phyloP scores from a whole-genome alignment of 2,888 invertebrate species.

The Heliconius sara region DNA sequence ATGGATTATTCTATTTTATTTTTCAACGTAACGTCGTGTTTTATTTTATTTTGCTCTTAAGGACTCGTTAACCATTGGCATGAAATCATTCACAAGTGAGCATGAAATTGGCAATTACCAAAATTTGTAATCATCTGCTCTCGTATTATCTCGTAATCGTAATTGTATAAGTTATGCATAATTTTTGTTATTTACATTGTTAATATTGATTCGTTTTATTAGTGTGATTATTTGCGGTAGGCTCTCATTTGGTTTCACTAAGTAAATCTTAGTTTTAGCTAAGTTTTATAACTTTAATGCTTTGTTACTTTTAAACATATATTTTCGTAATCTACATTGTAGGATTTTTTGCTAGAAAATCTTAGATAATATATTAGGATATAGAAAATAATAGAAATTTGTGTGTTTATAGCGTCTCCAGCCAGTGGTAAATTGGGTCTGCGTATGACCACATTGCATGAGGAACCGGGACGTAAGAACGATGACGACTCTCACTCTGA shows the following conservation, averaged over 20 bases:
- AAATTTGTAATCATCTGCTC: constrained; percentile 31
- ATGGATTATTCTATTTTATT: constrained; percentile 16
- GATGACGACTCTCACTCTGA: constrained; percentile 81
- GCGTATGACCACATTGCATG: constrained; percentile 96
- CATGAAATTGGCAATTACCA: constrained; percentile 54
- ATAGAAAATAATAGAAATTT: not conserved
- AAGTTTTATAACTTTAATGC: constrained; percentile 19
- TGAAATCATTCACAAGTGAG: constrained; percentile 50
- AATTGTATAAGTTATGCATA: constrained; percentile 20
- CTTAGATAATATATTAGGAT: not conserved
- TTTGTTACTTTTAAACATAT: constrained; percentile 26
- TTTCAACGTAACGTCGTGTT: constrained; percentile 32
- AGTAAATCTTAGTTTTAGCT: constrained; percentile 21
- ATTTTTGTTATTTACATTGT: constrained; percentile 15
- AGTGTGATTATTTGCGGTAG: constrained; percentile 30
- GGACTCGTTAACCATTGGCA: constrained; percentile 55
- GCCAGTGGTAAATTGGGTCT: constrained; percentile 93
- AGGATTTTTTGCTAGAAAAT: constrained; percentile 29
- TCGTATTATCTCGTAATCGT: constrained; percentile 16
- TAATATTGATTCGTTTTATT: constrained; percentile 15
- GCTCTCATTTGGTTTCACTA: constrained; percentile 22
- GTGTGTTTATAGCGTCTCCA: constrained; percentile 87
- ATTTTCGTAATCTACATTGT: constrained; percentile 14
- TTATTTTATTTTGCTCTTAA: constrained; percentile 60
- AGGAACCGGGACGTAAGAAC: constrained; percentile 87